Percentiles rank a stretch among this genome's conserved stretches.
Evolutionary conservation across 2,888 invertebrate species (phyloP).

Genomic region (Bombylius discolor): DNA sequence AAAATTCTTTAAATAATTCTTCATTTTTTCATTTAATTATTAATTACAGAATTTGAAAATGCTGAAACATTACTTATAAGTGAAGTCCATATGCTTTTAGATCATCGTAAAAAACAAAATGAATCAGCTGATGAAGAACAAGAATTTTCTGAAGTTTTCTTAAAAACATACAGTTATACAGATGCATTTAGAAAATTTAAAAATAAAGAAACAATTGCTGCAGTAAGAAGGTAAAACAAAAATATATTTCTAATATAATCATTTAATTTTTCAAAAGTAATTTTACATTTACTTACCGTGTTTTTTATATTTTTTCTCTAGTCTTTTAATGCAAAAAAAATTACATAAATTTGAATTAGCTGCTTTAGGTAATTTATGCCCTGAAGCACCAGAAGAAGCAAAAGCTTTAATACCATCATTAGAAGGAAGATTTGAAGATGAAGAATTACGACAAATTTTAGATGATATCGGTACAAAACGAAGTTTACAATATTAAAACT

Average conservation of each 20-base stretch:
- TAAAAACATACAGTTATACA: conserved; percentile 94
- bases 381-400: conserved; percentile 96
- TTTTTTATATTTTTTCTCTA: conserved; percentile 28
- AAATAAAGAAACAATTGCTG: conserved; percentile 94
- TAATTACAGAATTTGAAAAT: conserved; percentile 82
- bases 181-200: conserved; percentile 94
- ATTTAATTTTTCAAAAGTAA: background rate
- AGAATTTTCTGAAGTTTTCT: conserved; percentile 95
- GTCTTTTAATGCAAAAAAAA: conserved; percentile 84
- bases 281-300: background rate
- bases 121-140: conserved; percentile 97
- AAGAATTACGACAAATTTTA: conserved; percentile 88
- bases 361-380: conserved; percentile 94
- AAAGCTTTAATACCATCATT: conserved; percentile 94
- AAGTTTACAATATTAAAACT: conserved; percentile 80
- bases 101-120: conserved; percentile 94
- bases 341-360: conserved; percentile 97
- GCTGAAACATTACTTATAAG: conserved; percentile 94
- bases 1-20: background rate
- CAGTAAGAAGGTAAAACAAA: conserved; percentile 68
- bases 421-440: conserved; percentile 95
- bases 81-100: conserved; percentile 89
- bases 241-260: conserved; percentile 19
- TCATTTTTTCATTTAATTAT: conserved; percentile 14
- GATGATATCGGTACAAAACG: conserved; percentile 98